Percentiles rank a stretch among this genome's conserved stretches.
These are phyloP conservation scores for Microplitis deprimator DNA, from an alignment of 2,888 invertebrate genomes.

Conservation along the genomic window DNA sequence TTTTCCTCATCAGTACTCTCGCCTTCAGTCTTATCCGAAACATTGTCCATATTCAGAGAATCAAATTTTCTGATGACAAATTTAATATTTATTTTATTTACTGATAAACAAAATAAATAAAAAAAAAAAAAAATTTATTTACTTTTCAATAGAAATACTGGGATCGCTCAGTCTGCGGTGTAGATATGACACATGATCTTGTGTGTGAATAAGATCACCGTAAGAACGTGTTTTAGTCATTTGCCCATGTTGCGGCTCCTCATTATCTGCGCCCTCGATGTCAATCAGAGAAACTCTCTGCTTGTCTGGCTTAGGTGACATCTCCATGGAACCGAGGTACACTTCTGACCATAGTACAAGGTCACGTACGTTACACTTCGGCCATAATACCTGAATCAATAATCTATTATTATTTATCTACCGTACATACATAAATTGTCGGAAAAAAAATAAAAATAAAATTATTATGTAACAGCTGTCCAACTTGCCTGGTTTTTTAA, in stretches of 20 bases:
- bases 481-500: conserved; percentile 72
- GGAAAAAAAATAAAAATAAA: neutral
- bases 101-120: conserved; percentile 4
- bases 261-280: conserved; percentile 65
- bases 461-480: neutral
- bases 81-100: neutral
- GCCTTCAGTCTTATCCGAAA: conserved; percentile 58
- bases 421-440: neutral
- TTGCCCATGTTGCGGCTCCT: conserved; percentile 70
- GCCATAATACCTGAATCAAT: conserved; percentile 83
- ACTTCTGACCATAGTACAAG: conserved; percentile 89
- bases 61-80: conserved; percentile 65
- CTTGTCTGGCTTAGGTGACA: conserved; percentile 68
- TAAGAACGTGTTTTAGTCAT: conserved; percentile 90
- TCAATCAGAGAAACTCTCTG: conserved; percentile 66
- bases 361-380: conserved; percentile 87
- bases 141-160: conserved; percentile 84
- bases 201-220: conserved; percentile 83
- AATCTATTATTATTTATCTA: neutral
- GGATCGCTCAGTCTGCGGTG: conserved; percentile 89
- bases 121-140: conserved; percentile 57
- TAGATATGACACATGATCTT: conserved; percentile 74
- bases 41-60: conserved; percentile 63
- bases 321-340: conserved; percentile 78
- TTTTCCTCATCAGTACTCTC: conserved; percentile 55